A percentile compares a stretch with the other conserved stretches of the same genome.
phyloP scores from a whole-genome alignment of 2,888 invertebrate species.

The Aporophyla nigra region DNA sequence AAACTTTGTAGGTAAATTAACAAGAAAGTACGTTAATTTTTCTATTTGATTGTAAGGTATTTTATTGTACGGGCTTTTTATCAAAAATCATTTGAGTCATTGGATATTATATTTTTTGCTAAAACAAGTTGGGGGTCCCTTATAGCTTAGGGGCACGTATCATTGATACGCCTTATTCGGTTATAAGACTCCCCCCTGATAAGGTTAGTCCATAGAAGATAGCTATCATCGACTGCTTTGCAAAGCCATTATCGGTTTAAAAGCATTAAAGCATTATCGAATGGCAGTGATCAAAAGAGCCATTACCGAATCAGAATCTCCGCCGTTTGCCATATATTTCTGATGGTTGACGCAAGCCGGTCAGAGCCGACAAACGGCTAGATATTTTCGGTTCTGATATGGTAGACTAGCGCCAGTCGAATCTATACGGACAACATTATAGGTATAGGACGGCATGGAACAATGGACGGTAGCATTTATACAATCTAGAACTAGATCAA shows the following conservation, averaged over 20 bases:
- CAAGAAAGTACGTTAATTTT: background rate
- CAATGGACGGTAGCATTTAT: constrained; percentile 44
- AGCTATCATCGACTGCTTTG: background rate
- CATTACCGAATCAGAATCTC: constrained; percentile 8
- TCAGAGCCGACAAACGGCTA: background rate
- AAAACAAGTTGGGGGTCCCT: too few relatives aligned
- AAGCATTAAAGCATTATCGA: background rate
- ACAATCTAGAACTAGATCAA: constrained; percentile 53
- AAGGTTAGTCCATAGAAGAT: background rate
- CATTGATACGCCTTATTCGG: too few relatives aligned
- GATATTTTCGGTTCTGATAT: constrained; percentile 8
- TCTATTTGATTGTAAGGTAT: background rate
- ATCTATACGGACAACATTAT: constrained; percentile 20
- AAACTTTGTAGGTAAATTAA: background rate
- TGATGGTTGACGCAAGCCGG: constrained; percentile 7
- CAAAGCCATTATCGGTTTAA: constrained; percentile 8
- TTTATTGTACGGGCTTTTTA: background rate
- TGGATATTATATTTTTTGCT: too few relatives aligned
- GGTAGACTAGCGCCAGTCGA: constrained; percentile 11
- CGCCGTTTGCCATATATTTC: constrained; percentile 14
- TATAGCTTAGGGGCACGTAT: background rate
- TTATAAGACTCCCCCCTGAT: too few relatives aligned
- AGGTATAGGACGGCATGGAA: constrained; percentile 38
- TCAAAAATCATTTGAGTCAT: background rate
- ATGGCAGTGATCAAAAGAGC: constrained; percentile 23